Evolutionary conservation across 2,113 vertebrate genomes (phyloP).

Genomic region (Triplophysa rosa): DNA sequence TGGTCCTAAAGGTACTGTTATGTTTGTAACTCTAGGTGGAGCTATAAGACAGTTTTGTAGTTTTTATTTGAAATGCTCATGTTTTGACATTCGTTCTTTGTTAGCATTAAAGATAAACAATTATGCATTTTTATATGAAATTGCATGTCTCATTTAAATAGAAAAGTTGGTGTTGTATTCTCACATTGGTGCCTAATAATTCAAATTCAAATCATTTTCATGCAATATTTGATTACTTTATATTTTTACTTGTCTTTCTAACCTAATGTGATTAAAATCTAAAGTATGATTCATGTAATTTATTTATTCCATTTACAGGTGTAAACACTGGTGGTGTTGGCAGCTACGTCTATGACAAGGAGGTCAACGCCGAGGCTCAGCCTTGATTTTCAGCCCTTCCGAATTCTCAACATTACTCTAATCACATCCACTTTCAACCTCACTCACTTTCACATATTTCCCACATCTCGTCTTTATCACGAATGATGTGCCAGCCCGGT

Average conservation of each 20-base stretch:
- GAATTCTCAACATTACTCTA: slow-evolving; percentile 1
- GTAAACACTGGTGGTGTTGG: slow-evolving; percentile 97
- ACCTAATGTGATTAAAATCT: not conserved
- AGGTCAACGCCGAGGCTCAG: slow-evolving; percentile 83
- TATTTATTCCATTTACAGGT: slow-evolving; percentile 71
- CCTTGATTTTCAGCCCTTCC: slow-evolving; percentile 70
- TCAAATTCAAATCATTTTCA: slow-evolving; percentile 10
- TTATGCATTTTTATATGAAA: not conserved
- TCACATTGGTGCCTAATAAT: slow-evolving; percentile 22
- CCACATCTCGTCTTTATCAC: slow-evolving; percentile 5
- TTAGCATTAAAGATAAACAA: not conserved
- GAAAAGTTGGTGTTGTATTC: not conserved
- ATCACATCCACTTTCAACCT: slow-evolving; percentile 29
- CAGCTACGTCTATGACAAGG: slow-evolving; percentile 96
- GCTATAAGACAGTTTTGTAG: slow-evolving; percentile 56
- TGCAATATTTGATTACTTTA: not conserved
- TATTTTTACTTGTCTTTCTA: no score
- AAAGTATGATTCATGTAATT: not conserved
- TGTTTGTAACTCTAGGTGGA: slow-evolving; percentile 67
- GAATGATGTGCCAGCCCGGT: slow-evolving; percentile 19
- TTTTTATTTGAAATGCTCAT: not conserved
- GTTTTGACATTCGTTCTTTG: not conserved
- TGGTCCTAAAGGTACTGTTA: slow-evolving; percentile 88
- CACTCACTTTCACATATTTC: slow-evolving; percentile 7
- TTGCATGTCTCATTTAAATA: not conserved